phyloP scores from a whole-genome alignment of 1,140 invertebrate species.

The Atta cephalotes region DNA sequence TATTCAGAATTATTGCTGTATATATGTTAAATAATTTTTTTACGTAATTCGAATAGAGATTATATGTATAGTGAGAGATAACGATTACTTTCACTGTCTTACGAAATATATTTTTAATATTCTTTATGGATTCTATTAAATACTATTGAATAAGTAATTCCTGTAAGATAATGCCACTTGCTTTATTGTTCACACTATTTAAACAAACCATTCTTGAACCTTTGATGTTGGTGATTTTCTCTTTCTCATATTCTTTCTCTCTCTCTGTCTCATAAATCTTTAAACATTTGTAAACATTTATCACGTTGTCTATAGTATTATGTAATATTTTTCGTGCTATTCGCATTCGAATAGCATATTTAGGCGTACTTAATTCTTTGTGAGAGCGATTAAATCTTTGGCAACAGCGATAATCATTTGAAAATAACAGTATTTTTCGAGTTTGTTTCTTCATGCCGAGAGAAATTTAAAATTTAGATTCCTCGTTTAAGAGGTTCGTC shows the following conservation, averaged over 20 bases:
- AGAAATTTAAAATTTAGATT: constrained; percentile 80
- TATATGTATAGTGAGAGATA: no score
- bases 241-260: no score
- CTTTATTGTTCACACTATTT: no score
- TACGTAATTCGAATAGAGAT: no score
- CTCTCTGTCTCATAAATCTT: neutral
- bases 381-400: neutral
- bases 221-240: no score
- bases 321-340: neutral
- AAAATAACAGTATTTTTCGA: constrained; percentile 2
- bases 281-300: neutral
- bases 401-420: neutral
- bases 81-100: neutral
- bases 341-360: neutral
- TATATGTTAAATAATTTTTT: neutral
- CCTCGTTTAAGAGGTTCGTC: constrained; percentile 71
- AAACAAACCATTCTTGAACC: no score
- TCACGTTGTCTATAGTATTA: neutral
- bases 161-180: neutral
- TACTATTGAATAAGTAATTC: neutral
- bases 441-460: constrained; percentile 47
- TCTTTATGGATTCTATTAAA: neutral
- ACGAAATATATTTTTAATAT: neutral
- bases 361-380: neutral
- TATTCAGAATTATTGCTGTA: neutral